Percentiles rank a stretch among this genome's conserved stretches.
Conservation (phyloP, 1,140 invertebrate genomes). For the Drosophila insularis region DNA sequence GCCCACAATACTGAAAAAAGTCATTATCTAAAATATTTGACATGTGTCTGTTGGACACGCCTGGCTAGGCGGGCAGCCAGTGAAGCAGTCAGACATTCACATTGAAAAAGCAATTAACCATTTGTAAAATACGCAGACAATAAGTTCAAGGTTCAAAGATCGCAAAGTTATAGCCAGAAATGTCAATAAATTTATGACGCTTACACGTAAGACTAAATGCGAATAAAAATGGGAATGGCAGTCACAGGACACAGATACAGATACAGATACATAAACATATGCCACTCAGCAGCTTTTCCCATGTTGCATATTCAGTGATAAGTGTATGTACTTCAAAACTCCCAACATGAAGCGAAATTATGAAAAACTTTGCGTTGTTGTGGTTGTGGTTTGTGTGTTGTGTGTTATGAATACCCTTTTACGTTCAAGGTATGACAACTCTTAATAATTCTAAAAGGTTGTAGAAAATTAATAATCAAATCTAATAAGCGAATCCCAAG, state of each 20-base stretch:
- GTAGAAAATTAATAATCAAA: too few relatives aligned
- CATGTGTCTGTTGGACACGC: constrained; percentile 56
- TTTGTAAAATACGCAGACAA: constrained; percentile 29
- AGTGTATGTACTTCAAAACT: constrained; percentile 21
- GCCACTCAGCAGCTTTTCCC: neutral
- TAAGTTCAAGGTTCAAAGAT: constrained; percentile 64
- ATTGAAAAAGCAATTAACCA: constrained; percentile 63
- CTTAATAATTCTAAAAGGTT: too few relatives aligned
- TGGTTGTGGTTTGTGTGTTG: neutral
- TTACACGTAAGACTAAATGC: too few relatives aligned
- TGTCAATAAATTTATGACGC: too few relatives aligned
- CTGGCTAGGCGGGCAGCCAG: constrained; percentile 17
- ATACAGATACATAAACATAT: neutral
- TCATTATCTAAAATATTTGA: constrained; percentile 78
- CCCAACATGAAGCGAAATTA: constrained; percentile 39
- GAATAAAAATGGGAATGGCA: too few relatives aligned
- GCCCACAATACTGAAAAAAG: constrained; percentile 37
- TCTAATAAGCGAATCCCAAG: too few relatives aligned
- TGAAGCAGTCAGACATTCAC: constrained; percentile 7
- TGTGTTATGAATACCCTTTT: neutral
- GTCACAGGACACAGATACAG: neutral
- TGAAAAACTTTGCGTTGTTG: constrained; percentile 38
- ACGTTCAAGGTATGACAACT: neutral
- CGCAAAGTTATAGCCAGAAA: neutral
- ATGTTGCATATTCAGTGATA: constrained; percentile 17